Evolutionary conservation across 2,888 invertebrate genomes (phyloP).

Genomic region (Pristionchus entomophagus): DNA sequence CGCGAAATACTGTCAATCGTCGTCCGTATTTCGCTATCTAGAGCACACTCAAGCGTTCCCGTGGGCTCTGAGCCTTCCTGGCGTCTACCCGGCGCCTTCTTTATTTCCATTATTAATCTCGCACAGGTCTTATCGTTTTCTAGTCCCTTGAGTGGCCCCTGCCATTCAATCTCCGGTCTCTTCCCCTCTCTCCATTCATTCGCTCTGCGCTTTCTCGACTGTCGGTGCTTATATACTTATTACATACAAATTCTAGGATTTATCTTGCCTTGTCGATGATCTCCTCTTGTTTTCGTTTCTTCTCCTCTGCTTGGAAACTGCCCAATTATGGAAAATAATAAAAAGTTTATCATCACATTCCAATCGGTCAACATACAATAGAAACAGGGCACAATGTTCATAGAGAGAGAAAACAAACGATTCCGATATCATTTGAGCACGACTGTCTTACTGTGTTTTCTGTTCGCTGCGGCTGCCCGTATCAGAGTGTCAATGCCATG

Average conservation of each 20-base stretch:
- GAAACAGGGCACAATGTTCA: background rate
- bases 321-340: background rate
- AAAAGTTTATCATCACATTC: conserved; percentile 12
- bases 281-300: conserved; percentile 12
- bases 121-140: conserved; percentile 21
- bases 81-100: background rate
- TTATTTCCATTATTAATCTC: too few relatives aligned
- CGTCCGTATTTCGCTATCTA: too few relatives aligned
- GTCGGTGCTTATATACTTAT: conserved; percentile 34
- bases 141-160: background rate
- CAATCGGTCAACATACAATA: conserved; percentile 35
- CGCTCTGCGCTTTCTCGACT: background rate
- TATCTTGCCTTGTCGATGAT: conserved; percentile 32
- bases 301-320: background rate
- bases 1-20: too few relatives aligned
- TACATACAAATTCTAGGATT: background rate
- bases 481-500: conserved; percentile 25
- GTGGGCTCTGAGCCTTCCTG: background rate
- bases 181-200: background rate
- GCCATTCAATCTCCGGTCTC: background rate
- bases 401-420: background rate
- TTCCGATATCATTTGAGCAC: conserved; percentile 40
- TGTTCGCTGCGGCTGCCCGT: background rate
- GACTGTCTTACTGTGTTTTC: conserved; percentile 33
- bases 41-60: background rate